These are phyloP conservation scores for Ploceus nigricollis DNA, from an alignment of 2,113 vertebrate species.

Conservation along the genomic window DNA sequence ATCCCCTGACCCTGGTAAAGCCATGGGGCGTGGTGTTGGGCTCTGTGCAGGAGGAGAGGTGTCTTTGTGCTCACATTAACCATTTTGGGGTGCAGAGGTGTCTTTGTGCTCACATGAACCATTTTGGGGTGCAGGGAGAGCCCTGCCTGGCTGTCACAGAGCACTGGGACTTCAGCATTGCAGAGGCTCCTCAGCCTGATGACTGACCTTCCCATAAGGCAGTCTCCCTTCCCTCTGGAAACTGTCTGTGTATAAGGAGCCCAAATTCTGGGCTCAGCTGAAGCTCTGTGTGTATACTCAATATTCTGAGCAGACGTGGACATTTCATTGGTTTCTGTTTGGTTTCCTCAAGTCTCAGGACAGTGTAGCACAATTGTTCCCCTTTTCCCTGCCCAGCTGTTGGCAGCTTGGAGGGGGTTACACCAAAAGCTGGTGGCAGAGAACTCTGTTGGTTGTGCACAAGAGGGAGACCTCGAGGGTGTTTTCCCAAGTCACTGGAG, in stretches of 20 bases:
- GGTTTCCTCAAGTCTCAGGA: background rate
- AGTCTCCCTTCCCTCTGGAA: background rate
- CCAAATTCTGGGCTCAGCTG: background rate
- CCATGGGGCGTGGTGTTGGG: accelerated
- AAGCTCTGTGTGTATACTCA: background rate
- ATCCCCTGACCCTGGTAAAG: background rate
- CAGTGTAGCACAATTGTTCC: background rate
- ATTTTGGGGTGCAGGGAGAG: accelerated
- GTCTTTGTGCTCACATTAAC: too few relatives aligned
- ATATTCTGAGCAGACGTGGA: background rate
- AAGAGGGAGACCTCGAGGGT: background rate
- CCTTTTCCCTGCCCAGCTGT: background rate
- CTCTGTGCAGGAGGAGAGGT: background rate
- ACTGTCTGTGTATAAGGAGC: background rate
- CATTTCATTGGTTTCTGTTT: background rate
- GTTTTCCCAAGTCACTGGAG: background rate
- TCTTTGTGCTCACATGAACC: accelerated
- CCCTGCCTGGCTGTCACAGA: background rate
- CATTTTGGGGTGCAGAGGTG: too few relatives aligned
- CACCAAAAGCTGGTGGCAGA: background rate
- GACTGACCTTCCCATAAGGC: background rate
- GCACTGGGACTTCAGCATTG: background rate
- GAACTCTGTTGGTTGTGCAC: background rate
- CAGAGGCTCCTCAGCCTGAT: background rate
- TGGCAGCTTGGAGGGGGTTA: background rate